Evolutionary conservation across 2,797 vertebrate genomes (phyloP).

Genomic region (Alectoris magna): DNA sequence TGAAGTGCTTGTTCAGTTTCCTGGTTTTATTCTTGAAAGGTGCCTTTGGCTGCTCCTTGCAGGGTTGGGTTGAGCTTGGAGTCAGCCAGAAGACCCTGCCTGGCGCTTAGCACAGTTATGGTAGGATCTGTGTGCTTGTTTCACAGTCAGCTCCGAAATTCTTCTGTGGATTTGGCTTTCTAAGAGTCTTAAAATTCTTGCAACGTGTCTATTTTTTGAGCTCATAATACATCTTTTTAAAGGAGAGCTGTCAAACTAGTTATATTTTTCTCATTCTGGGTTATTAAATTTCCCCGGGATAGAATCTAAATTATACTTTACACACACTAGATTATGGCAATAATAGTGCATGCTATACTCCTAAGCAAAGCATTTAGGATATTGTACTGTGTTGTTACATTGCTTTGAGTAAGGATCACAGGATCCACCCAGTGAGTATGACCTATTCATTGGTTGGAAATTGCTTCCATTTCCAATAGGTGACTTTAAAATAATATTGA

Average conservation of each 20-base stretch:
- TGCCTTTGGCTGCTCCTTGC: not conserved
- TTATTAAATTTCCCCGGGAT: conserved; percentile 19
- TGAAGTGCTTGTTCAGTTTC: not conserved
- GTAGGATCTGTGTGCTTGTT: not conserved
- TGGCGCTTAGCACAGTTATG: not conserved
- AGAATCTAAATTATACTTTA: not conserved
- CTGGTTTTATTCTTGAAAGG: not conserved
- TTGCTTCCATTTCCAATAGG: not conserved
- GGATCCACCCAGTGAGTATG: not conserved
- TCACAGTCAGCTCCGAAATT: fast-evolving
- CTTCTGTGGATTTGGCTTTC: not conserved
- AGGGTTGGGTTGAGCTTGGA: not conserved
- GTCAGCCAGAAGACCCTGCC: not conserved
- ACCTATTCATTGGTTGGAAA: fast-evolving
- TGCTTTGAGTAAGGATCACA: not conserved
- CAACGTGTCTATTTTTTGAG: not conserved
- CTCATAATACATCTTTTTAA: not conserved
- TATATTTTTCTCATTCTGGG: not conserved
- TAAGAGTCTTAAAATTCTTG: not conserved
- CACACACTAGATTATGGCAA: not conserved
- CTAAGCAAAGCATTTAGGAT: not conserved
- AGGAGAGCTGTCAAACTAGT: not conserved
- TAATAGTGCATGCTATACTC: not conserved
- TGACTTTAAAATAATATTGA: not conserved
- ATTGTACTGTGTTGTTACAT: not conserved